Conservation (phyloP, 1,140 invertebrate genomes). For the Oryzaephilus surinamensis region DNA sequence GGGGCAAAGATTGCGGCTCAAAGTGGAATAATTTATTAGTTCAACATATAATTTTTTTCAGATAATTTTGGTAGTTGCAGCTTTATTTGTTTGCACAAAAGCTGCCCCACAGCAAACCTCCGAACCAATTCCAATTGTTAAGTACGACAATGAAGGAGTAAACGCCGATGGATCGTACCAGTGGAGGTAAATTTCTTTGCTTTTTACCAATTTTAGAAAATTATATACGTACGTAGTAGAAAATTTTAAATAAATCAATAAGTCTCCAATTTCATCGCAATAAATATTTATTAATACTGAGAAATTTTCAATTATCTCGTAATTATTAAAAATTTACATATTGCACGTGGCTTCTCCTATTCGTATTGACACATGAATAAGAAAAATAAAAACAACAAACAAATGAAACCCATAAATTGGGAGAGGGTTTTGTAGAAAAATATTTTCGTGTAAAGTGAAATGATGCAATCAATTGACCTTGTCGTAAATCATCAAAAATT, state of each 20-base stretch:
- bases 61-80: not conserved
- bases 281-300: not conserved
- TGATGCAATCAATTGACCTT: too few relatives aligned
- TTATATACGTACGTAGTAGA: too few relatives aligned
- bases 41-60: not conserved
- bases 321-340: not conserved
- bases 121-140: constrained; percentile 17
- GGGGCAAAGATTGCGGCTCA: not conserved
- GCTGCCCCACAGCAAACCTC: not conserved
- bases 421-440: too few relatives aligned
- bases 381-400: not conserved
- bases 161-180: constrained; percentile 14
- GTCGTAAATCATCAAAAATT: not conserved
- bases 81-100: not conserved
- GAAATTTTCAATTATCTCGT: not conserved
- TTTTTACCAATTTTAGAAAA: not conserved
- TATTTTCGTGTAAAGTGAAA: too few relatives aligned
- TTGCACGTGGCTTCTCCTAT: too few relatives aligned
- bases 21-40: not conserved
- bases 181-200: constrained; percentile 14
- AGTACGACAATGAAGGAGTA: constrained; percentile 17
- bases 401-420: too few relatives aligned
- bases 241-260: too few relatives aligned
- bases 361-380: not conserved
- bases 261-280: not conserved